Evolutionary conservation across 2,797 vertebrate species (phyloP).

Genomic region (Xenops minutus): DNA sequence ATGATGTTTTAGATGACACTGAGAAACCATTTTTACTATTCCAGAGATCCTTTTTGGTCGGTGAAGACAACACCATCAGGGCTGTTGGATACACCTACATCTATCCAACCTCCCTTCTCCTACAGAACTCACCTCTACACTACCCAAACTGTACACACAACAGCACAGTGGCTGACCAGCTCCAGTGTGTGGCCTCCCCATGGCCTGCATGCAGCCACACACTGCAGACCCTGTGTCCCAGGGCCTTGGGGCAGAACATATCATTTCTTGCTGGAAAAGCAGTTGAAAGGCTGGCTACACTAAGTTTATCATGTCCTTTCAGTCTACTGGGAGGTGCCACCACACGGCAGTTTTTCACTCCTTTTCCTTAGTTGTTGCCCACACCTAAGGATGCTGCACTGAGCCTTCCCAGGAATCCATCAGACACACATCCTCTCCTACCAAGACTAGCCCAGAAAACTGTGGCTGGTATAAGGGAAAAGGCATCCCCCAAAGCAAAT

Average conservation of each 20-base stretch:
- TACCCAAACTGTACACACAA: background rate
- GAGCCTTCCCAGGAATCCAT: background rate
- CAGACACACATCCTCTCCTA: background rate
- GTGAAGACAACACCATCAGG: background rate
- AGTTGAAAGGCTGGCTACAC: background rate
- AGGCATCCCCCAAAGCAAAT: background rate
- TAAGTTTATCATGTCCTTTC: background rate
- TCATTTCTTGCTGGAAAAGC: background rate
- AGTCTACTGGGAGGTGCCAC: background rate
- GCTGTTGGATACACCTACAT: background rate
- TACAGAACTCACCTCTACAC: background rate
- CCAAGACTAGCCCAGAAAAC: background rate
- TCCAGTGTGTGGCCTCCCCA: background rate
- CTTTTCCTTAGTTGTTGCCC: background rate
- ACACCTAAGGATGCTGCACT: background rate
- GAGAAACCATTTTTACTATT: background rate
- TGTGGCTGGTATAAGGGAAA: background rate
- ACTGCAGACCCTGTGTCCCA: background rate
- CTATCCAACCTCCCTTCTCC: background rate
- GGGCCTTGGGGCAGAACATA: background rate
- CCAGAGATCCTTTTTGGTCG: background rate
- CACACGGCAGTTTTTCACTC: background rate
- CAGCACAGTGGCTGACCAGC: background rate
- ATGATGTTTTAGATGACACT: background rate
- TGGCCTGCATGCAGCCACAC: fast-evolving